These are phyloP conservation scores for Anabas testudineus DNA, from an alignment of 2,797 vertebrate genomes.

Conservation along the genomic window DNA sequence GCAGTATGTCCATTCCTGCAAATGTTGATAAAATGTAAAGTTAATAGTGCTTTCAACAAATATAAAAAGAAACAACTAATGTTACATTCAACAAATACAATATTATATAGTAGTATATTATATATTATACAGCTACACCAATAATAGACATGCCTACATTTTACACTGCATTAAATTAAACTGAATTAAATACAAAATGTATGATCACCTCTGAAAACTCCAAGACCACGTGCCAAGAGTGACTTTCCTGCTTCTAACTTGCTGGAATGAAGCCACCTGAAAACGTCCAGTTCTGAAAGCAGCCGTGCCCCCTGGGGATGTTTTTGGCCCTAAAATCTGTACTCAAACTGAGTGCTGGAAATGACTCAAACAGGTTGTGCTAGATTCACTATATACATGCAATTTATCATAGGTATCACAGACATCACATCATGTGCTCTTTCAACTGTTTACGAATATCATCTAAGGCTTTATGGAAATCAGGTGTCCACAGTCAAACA, in stretches of 20 bases:
- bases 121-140: too few relatives aligned
- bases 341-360: background rate
- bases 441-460: background rate
- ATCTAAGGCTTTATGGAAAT: background rate
- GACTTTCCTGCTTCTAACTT: background rate
- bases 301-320: background rate
- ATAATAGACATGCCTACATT: too few relatives aligned
- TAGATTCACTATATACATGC: background rate
- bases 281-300: slow-evolving; percentile 2
- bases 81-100: too few relatives aligned
- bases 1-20: too few relatives aligned
- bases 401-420: background rate
- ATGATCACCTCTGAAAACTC: background rate
- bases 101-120: too few relatives aligned
- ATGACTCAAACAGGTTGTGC: background rate
- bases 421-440: background rate
- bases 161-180: background rate
- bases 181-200: background rate
- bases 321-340: background rate
- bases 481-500: background rate
- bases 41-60: too few relatives aligned
- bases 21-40: too few relatives aligned
- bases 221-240: too few relatives aligned
- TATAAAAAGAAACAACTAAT: too few relatives aligned
- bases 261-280: background rate